Evolutionary conservation across 2,888 invertebrate species (phyloP).

Genomic region (Papilio gigon): DNA sequence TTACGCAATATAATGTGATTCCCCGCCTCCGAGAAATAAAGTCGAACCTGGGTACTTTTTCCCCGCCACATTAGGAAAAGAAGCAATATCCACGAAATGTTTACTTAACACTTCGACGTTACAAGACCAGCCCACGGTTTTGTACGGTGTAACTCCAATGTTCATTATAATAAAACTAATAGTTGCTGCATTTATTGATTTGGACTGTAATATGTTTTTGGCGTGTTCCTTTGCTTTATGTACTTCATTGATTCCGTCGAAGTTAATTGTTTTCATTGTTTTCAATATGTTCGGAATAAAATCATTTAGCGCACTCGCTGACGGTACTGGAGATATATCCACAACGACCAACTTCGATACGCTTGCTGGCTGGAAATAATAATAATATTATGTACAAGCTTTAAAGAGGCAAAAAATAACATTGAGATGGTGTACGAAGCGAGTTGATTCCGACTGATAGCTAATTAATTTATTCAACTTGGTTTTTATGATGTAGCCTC

Average conservation of each 20-base stretch:
- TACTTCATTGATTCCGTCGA: slow-evolving; percentile 80
- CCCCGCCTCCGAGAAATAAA: slow-evolving; percentile 64
- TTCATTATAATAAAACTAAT: slow-evolving; percentile 62
- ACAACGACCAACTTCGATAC: slow-evolving; percentile 85
- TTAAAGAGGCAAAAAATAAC: too few species aligned
- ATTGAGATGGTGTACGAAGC: too few species aligned
- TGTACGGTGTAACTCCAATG: slow-evolving; percentile 52
- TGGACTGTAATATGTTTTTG: slow-evolving; percentile 52
- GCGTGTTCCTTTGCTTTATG: slow-evolving; percentile 82
- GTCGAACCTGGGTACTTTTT: slow-evolving; percentile 59
- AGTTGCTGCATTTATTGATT: slow-evolving; percentile 48
- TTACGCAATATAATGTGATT: slow-evolving; percentile 66
- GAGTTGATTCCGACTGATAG: too few species aligned
- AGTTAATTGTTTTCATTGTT: slow-evolving; percentile 82
- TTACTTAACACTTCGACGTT: slow-evolving; percentile 57
- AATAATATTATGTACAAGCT: neutral
- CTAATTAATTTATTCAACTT: too few species aligned
- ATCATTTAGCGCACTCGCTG: slow-evolving; percentile 74
- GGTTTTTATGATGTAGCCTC: too few species aligned
- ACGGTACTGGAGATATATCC: slow-evolving; percentile 85
- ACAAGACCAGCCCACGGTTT: slow-evolving; percentile 60
- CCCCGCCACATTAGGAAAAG: slow-evolving; percentile 57
- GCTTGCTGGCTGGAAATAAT: slow-evolving; percentile 73
- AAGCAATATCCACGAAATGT: slow-evolving; percentile 54
- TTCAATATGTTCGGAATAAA: slow-evolving; percentile 79